Base-by-base conservation (phyloP, 2,888 invertebrate genomes). In the Cetonia aurata region DNA sequence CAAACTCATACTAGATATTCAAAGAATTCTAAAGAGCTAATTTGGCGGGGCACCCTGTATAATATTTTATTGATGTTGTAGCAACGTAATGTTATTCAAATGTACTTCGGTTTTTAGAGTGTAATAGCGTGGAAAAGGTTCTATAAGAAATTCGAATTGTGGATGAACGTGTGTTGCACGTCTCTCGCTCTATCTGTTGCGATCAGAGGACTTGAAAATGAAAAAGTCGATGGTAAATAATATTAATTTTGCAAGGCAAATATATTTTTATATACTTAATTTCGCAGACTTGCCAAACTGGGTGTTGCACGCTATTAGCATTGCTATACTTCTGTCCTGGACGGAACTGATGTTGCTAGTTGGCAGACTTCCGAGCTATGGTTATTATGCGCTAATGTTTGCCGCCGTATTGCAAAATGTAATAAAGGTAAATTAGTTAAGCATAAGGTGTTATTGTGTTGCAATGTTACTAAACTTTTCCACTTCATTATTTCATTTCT, bases 361-460 rank as follows among this genome's bases (percentile, higher is more conserved):
- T 74, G 88, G 87, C 48, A 81, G 88, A 69, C 85, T 88, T 70
- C 88, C 88, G 67, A 83, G 83, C 19, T 86, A 86, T 76, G 88
- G 88, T 59, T 85, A 87, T 76, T 88, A 88, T 77, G 86, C 88
- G 25, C 84, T 88, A 57, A 87, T 88, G 86, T 87, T 88, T 76
- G 84, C 86, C 17, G 86, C 86, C 9, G 88, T 88, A n/a, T 78
- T 88, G 70, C 85, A 84, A 75, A 88, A 88, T 73, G 85, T 87
- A 60, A 76, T 86, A 48, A 87, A 86, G 84, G 87, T 86, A 81
- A 65, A 10, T 60, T 31, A 46, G 46, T 46, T 46, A 25, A 46
- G 19, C 19, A 52, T 52, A 9, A 52, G 25, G 25, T 25, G 52
- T n/a, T 52, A 37, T 19, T 25, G 25, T 52, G 19, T 52, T 25